Evolutionary conservation across 2,888 invertebrate species (phyloP), one percentile per base, ranked within the genome.

Genomic region (Argyresthia goedartella): DNA sequence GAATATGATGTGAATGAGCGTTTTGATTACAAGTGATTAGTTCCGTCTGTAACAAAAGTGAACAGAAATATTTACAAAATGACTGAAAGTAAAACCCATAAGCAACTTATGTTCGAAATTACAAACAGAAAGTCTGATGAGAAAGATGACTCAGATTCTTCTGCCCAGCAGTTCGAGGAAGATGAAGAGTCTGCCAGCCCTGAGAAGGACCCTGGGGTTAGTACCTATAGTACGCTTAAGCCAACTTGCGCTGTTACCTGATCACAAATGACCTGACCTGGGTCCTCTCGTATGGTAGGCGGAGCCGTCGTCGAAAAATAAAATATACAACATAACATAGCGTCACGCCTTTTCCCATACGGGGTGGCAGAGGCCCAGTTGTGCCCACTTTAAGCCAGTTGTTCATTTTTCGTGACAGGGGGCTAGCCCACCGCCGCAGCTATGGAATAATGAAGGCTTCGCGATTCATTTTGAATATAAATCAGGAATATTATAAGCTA

Each of bases 131-230:
- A 84, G 58, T 79, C 77, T 53, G 84, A 75, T 57, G 82, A 85
- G 58, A 80, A 77, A 52, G 84, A 75, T 57, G 82, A 85, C 58
- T 86, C 86, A 1, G 86, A 86, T 55, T 72, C 81, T 1, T 81
- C 82, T 3, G 61, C 85, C 13, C 81, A 84, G 52, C 67, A 81
- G 49, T 76, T 65, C 53, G 75, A 64, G 35, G 77, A 74, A 53
- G 70, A 74, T 50, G 71, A 53, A 14, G 53, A 69, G n/a, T 55
- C 56, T 9, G 58, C 60, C 49, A 45, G 42, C 25, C 52, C 52
- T 41, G 54, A 52, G 4, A 63, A 61, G 36, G 84, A 81, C 56
- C 82, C 84, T 1, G 82, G 78, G 60, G 85, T 85, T 58, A 57
- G 81, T 71, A 53, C 10, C 8, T 36, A n/a, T 11, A 34, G 14